A percentile compares a stretch with the other conserved stretches of the same genome.
Evolutionary conservation across 2,113 vertebrate species (phyloP).

Genomic region (Plecotus auritus): DNA sequence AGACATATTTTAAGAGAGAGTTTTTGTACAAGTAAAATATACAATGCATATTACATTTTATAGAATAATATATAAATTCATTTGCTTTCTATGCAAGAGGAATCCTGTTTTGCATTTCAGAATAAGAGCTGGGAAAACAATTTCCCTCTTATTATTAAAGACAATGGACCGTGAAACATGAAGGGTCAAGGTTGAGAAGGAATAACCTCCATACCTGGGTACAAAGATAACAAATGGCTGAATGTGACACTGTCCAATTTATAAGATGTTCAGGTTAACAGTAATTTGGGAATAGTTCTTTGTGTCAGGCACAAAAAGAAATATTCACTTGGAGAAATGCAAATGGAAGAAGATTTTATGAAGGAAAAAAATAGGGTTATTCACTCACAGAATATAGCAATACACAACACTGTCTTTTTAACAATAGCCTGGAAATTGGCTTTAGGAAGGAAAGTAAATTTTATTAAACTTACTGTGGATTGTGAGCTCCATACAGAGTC

Average conservation of each 20-base stretch:
- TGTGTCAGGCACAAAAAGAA: conserved; percentile 28
- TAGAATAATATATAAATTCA: background rate
- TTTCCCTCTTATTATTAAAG: conserved; percentile 34
- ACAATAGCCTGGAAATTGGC: conserved; percentile 37
- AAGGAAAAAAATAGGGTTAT: conserved; percentile 15
- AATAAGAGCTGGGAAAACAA: conserved; percentile 11
- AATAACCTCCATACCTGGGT: background rate
- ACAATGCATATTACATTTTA: background rate
- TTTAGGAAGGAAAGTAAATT: background rate
- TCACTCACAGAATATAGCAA: background rate
- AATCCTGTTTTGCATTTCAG: conserved; percentile 18
- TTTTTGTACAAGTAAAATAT: background rate
- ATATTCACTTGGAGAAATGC: background rate
- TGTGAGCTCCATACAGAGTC: background rate
- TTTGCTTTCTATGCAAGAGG: background rate
- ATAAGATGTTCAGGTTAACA: conserved; percentile 10
- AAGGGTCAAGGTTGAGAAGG: background rate
- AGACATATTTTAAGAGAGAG: conserved; percentile 14
- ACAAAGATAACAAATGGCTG: background rate
- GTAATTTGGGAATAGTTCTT: conserved; percentile 25
- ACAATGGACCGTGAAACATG: background rate
- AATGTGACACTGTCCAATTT: background rate
- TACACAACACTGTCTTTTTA: background rate
- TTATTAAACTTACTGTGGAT: background rate
- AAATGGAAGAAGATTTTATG: conserved; percentile 1